These are phyloP conservation scores for Euplexia lucipara DNA, from an alignment of 2,888 invertebrate species.

Conservation along the genomic window DNA sequence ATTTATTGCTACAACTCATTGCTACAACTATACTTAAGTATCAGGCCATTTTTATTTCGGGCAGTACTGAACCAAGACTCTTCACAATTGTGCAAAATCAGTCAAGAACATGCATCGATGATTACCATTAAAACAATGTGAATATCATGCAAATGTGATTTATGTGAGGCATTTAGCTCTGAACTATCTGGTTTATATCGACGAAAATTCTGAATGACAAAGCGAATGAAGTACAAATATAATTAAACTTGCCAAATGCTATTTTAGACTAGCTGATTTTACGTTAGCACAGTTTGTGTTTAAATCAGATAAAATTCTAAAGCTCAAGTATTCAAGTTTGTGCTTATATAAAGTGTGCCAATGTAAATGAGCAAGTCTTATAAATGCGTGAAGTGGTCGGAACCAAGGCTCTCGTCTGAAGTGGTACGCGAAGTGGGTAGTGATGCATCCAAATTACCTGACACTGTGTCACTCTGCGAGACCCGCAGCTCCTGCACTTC, in stretches of 20 bases:
- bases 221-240: slow-evolving; percentile 46
- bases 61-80: slow-evolving; percentile 29
- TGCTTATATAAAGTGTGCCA: slow-evolving; percentile 47
- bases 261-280: slow-evolving; percentile 30
- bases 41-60: slow-evolving; percentile 13
- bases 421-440: slow-evolving; percentile 89
- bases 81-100: slow-evolving; percentile 54
- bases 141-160: slow-evolving; percentile 61
- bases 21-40: slow-evolving; percentile 7
- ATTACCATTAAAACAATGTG: slow-evolving; percentile 45
- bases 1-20: slow-evolving; percentile 18
- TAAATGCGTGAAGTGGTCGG: slow-evolving; percentile 85
- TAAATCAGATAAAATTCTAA: slow-evolving; percentile 18
- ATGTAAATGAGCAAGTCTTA: slow-evolving; percentile 65
- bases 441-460: slow-evolving; percentile 90
- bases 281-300: slow-evolving; percentile 41
- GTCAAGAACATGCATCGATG: slow-evolving; percentile 59
- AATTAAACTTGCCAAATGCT: slow-evolving; percentile 27
- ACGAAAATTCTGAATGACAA: slow-evolving; percentile 33
- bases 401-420: slow-evolving; percentile 83
- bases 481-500: slow-evolving; percentile 89
- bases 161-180: slow-evolving; percentile 44
- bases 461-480: slow-evolving; percentile 91
- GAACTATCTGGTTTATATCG: slow-evolving; percentile 19
- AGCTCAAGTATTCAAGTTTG: slow-evolving; percentile 19